Conservation (phyloP, 2,888 invertebrate genomes). For the Hipparchia sbordonii region DNA sequence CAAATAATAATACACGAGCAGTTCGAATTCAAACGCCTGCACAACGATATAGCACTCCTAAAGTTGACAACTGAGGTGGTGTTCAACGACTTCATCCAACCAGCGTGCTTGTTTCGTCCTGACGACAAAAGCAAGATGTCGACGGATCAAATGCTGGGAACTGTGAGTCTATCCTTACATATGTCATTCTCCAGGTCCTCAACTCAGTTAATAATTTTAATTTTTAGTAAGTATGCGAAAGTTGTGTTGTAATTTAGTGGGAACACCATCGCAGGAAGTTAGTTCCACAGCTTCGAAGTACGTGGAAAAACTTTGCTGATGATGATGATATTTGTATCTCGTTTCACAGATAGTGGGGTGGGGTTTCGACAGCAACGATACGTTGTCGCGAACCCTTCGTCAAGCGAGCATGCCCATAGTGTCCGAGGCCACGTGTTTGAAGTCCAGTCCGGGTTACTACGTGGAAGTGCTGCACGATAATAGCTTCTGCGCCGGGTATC, state of each 20-base stretch:
- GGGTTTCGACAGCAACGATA: constrained; percentile 51
- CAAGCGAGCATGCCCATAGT: constrained; percentile 55
- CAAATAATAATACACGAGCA: constrained; percentile 45
- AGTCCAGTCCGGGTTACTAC: constrained; percentile 51
- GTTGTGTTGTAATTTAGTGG: no score
- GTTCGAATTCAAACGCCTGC: constrained; percentile 27
- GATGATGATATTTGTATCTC: no score
- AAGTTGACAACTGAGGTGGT: constrained; percentile 42
- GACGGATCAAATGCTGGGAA: constrained; percentile 5
- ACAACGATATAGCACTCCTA: constrained; percentile 48
- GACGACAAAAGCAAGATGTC: constrained; percentile 20
- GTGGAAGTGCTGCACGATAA: constrained; percentile 43
- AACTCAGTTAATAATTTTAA: no score
- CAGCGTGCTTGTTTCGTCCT: constrained; percentile 48
- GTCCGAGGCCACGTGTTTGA: constrained; percentile 53
- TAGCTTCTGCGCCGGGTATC: constrained; percentile 46
- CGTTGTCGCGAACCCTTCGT: constrained; percentile 47
- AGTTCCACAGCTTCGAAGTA: no score
- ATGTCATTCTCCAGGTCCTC: no score
- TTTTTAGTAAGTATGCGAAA: no score
- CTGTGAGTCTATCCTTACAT: not conserved
- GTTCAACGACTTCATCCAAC: constrained; percentile 46
- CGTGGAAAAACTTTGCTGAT: no score
- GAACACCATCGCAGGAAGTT: no score
- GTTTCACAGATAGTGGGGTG: constrained; percentile 1